Conservation (phyloP, 2,888 invertebrate genomes). For the Ceraclea dissimilis region DNA sequence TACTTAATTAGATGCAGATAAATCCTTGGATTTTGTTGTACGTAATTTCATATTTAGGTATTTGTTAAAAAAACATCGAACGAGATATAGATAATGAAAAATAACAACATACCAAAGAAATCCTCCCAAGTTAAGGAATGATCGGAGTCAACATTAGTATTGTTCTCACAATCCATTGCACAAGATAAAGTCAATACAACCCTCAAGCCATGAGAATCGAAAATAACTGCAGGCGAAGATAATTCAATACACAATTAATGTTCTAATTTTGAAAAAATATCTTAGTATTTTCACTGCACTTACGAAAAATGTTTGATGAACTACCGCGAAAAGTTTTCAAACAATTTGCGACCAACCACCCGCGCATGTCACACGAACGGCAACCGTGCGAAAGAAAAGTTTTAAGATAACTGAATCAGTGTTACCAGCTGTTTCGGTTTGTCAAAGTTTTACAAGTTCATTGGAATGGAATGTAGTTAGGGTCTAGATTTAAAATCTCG, state of each 20-base stretch:
- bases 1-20: no score
- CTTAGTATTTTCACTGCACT: no score
- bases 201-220: neutral
- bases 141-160: conserved; percentile 50
- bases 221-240: neutral
- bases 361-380: conserved; percentile 10
- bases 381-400: conserved; percentile 1
- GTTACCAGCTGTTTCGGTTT: conserved; percentile 10
- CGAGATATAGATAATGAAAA: no score
- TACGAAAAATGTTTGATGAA: neutral
- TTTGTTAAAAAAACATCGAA: no score
- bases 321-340: conserved; percentile 7
- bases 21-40: no score
- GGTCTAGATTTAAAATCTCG: neutral
- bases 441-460: neutral
- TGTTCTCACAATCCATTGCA: conserved; percentile 42
- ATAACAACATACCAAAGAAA: conserved; percentile 51
- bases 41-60: no score
- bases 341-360: neutral
- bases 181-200: conserved; percentile 11
- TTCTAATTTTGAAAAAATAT: neutral
- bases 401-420: conserved; percentile 10
- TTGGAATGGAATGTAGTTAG: conserved; percentile 6
- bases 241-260: neutral
- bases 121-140: conserved; percentile 67